A percentile compares a stretch with the other conserved stretches of the same genome.
phyloP scores from a whole-genome alignment of 1,140 invertebrate species.

The Aphelinus atriplicis region DNA sequence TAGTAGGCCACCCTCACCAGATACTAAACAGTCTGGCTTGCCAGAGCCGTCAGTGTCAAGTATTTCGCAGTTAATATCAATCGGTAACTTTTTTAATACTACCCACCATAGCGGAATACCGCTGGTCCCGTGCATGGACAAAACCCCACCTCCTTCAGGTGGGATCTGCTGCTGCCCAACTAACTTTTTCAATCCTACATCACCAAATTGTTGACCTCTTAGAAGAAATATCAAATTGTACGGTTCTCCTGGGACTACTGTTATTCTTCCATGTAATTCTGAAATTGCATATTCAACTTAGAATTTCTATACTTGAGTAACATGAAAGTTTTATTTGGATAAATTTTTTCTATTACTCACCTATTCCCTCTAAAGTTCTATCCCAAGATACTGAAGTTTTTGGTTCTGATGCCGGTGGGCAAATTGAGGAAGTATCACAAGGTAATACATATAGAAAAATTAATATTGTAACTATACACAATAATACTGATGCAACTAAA shows the following conservation, averaged over 20 bases:
- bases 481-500: constrained; percentile 74
- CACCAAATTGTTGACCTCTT: constrained; percentile 68
- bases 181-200: constrained; percentile 66
- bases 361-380: constrained; percentile 75
- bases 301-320: constrained; percentile 17
- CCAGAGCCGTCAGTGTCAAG: constrained; percentile 77
- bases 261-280: constrained; percentile 76
- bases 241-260: constrained; percentile 72
- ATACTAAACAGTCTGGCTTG: constrained; percentile 77
- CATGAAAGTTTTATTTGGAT: constrained; percentile 15
- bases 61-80: constrained; percentile 75
- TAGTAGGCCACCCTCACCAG: constrained; percentile 74
- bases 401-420: constrained; percentile 69
- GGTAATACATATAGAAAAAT: constrained; percentile 81
- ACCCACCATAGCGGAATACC: constrained; percentile 71
- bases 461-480: constrained; percentile 76
- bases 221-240: constrained; percentile 78
- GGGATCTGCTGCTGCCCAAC: constrained; percentile 53
- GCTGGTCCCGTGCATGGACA: constrained; percentile 66
- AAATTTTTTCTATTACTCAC: constrained; percentile 48
- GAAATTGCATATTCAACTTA: constrained; percentile 42
- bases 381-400: constrained; percentile 73
- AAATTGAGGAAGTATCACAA: constrained; percentile 73
- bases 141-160: constrained; percentile 63
- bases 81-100: constrained; percentile 72